Evolutionary conservation across 2,888 invertebrate species (phyloP).

Genomic region (Chrysomela aeneicollis): DNA sequence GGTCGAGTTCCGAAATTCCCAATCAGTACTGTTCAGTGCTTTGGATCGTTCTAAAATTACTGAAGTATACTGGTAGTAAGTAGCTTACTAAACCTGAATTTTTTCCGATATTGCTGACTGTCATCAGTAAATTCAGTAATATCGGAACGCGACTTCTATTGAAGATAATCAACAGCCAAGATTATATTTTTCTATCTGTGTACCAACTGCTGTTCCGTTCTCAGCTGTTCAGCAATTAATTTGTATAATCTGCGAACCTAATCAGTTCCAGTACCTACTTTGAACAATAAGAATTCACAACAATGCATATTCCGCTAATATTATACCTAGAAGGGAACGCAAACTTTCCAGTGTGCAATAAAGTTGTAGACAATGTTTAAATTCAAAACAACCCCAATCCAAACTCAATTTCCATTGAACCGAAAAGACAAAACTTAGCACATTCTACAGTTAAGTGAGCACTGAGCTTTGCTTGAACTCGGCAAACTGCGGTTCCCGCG

Average conservation of each 20-base stretch:
- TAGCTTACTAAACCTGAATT: too few species aligned
- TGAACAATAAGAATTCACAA: neutral
- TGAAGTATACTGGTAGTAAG: too few species aligned
- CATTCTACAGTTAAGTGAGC: slow-evolving; percentile 26
- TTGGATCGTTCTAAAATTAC: too few species aligned
- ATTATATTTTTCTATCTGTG: too few species aligned
- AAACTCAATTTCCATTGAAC: slow-evolving; percentile 27
- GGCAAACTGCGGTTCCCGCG: slow-evolving; percentile 17
- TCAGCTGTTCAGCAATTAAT: too few species aligned
- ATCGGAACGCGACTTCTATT: too few species aligned
- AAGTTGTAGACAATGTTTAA: neutral
- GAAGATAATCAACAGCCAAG: too few species aligned
- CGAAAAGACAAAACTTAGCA: slow-evolving; percentile 28
- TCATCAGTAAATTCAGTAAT: too few species aligned
- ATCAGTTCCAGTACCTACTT: neutral
- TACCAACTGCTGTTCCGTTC: too few species aligned
- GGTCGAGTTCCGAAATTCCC: too few species aligned
- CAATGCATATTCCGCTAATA: neutral
- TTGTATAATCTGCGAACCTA: neutral
- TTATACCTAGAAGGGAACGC: neutral
- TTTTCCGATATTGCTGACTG: too few species aligned
- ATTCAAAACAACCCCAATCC: slow-evolving; percentile 31
- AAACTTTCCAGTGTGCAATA: neutral
- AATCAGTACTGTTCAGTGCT: too few species aligned
- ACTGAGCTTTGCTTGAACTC: neutral